phyloP scores from a whole-genome alignment of 1,140 invertebrate species.

The Drosophila tristis region DNA sequence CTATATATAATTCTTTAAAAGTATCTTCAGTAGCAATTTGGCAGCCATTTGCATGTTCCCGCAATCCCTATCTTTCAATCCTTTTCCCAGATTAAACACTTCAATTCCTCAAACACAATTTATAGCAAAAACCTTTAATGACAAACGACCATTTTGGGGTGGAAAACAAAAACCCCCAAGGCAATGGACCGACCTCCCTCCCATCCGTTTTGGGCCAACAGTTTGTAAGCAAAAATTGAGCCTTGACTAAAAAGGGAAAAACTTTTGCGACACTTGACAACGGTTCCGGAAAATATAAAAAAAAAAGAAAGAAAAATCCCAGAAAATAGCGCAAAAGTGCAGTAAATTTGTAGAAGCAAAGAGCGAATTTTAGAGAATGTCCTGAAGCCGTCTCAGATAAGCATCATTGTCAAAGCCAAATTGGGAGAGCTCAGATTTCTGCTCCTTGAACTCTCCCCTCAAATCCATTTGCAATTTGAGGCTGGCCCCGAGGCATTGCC shows the following conservation, averaged over 20 bases:
- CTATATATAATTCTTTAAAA: no score
- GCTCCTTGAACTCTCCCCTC: background rate
- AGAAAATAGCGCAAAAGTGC: conserved; percentile 28
- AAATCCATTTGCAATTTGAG: conserved; percentile 17
- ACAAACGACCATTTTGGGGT: conserved; percentile 8
- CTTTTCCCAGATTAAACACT: background rate
- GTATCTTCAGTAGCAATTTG: no score
- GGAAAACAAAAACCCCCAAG: background rate
- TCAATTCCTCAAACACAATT: conserved; percentile 16
- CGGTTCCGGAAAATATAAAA: conserved; percentile 12
- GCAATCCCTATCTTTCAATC: background rate
- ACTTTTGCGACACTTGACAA: conserved; percentile 56
- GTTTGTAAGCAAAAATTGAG: background rate
- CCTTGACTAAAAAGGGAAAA: conserved; percentile 21
- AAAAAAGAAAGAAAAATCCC: conserved; percentile 11
- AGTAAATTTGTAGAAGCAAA: conserved; percentile 28
- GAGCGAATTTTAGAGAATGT: background rate
- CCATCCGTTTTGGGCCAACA: background rate
- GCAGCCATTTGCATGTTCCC: no score
- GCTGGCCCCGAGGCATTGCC: conserved; percentile 44
- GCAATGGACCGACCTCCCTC: background rate
- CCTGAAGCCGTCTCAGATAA: no score
- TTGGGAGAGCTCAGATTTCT: conserved; percentile 4
- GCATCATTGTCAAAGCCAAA: no score
- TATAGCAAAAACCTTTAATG: conserved; percentile 23